A percentile compares a stretch with the other conserved stretches of the same genome.
Conservation (phyloP, 2,797 vertebrate genomes). For the Halcyon badia region DNA sequence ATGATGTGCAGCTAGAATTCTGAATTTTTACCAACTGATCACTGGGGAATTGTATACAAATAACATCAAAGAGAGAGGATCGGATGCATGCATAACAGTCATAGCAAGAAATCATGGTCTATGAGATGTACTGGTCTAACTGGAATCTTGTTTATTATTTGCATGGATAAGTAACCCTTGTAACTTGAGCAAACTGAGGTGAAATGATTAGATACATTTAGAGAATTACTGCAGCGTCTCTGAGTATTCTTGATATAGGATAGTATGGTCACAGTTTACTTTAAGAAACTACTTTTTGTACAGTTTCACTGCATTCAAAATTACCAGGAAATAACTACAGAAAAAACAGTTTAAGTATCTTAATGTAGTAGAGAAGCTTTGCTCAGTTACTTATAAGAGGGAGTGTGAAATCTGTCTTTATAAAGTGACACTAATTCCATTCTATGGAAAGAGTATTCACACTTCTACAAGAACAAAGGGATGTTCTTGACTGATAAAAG, state of each 20-base stretch:
- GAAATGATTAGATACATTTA: background rate
- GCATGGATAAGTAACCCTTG: background rate
- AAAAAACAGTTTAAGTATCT: background rate
- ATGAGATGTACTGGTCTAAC: background rate
- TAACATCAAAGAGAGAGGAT: background rate
- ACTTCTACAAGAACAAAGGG: constrained; percentile 23
- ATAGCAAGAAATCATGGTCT: background rate
- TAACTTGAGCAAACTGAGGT: background rate
- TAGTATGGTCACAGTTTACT: background rate
- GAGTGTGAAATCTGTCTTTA: constrained; percentile 7
- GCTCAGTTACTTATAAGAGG: background rate
- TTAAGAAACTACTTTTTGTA: background rate
- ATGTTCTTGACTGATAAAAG: constrained; percentile 40
- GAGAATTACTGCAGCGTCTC: background rate
- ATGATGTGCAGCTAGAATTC: background rate
- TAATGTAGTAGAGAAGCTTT: background rate
- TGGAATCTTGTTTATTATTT: background rate
- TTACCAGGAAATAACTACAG: background rate
- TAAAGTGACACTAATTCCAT: background rate
- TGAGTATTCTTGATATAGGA: background rate
- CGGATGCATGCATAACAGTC: accelerated
- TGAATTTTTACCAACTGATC: background rate
- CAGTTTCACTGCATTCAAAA: background rate
- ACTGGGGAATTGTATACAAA: background rate
- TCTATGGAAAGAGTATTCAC: background rate